These are phyloP conservation scores for Carcharodon carcharias DNA, from an alignment of 2,797 vertebrate species.

Conservation along the genomic window DNA sequence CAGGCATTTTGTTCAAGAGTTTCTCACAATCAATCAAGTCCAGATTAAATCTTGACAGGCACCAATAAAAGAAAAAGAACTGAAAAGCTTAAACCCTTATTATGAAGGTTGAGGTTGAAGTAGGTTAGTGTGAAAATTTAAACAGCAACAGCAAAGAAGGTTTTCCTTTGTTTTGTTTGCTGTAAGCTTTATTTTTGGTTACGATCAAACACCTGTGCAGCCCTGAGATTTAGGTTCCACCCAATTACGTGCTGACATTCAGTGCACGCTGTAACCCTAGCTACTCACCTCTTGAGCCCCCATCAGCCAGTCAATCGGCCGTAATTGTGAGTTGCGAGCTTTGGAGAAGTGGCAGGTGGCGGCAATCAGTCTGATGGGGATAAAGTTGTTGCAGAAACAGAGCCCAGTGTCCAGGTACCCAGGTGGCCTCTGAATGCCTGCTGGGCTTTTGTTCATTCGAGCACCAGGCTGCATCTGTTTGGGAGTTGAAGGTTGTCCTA, in stretches of 20 bases:
- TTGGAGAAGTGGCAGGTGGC: conserved; percentile 43
- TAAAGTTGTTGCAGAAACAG: conserved; percentile 42
- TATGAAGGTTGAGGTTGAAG: not conserved
- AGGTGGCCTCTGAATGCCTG: conserved; percentile 51
- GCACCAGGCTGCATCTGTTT: conserved; percentile 55
- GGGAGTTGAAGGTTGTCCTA: conserved; percentile 47
- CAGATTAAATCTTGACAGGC: conserved; percentile 36
- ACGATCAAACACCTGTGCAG: conserved; percentile 29
- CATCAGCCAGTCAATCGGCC: conserved; percentile 35
- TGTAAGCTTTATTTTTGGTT: not conserved
- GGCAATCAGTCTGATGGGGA: conserved; percentile 45
- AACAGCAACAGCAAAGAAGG: not conserved
- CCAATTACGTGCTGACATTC: conserved; percentile 29
- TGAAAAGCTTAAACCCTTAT: conserved; percentile 31
- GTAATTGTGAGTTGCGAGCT: conserved; percentile 45
- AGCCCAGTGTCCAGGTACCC: conserved; percentile 46
- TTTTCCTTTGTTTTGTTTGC: not conserved
- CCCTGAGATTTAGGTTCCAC: conserved; percentile 8
- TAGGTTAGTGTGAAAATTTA: not conserved
- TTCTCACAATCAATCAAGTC: conserved; percentile 36
- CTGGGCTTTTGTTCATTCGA: conserved; percentile 49
- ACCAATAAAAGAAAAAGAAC: conserved; percentile 21
- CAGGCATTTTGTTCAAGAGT: conserved; percentile 36
- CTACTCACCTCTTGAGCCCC: conserved; percentile 6
- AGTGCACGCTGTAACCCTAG: conserved; percentile 26